Percentiles rank a stretch among this genome's conserved stretches.
phyloP scores from a whole-genome alignment of 2,888 invertebrate genomes.

The Holacanthella duospinosa region DNA sequence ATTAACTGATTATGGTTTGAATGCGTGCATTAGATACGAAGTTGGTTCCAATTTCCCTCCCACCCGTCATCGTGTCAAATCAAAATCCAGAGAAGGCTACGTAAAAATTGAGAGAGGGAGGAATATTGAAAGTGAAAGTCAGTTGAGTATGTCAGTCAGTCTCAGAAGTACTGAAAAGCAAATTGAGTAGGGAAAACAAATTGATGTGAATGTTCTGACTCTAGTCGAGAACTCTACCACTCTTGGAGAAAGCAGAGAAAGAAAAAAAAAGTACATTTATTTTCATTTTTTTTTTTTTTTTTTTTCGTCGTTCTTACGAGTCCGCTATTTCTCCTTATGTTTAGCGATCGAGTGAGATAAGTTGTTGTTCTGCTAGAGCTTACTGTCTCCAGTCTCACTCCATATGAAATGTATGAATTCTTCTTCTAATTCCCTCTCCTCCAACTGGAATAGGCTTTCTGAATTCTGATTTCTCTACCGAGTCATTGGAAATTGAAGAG shows the following conservation, averaged over 20 bases:
- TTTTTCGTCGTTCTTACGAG: not conserved
- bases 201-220: not conserved
- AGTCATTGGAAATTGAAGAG: not conserved
- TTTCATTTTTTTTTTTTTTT: not conserved
- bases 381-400: not conserved
- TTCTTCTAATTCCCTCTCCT: not conserved
- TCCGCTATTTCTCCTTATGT: not conserved
- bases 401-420: not conserved
- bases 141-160: not conserved
- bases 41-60: not conserved
- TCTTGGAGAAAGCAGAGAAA: not conserved
- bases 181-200: conserved; percentile 1
- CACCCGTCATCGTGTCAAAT: not conserved
- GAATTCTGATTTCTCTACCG: not conserved
- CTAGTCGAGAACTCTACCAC: not conserved
- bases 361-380: not conserved
- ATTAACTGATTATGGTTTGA: not conserved
- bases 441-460: too few relatives aligned
- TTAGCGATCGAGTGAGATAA: conserved; percentile 2
- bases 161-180: not conserved
- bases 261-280: not conserved
- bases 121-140: conserved; percentile 4
- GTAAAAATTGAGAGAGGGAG: not conserved
- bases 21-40: not conserved
- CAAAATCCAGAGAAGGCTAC: not conserved